These are phyloP conservation scores for Heliconius eleuchia DNA, from an alignment of 1,140 invertebrate genomes.

Conservation along the genomic window DNA sequence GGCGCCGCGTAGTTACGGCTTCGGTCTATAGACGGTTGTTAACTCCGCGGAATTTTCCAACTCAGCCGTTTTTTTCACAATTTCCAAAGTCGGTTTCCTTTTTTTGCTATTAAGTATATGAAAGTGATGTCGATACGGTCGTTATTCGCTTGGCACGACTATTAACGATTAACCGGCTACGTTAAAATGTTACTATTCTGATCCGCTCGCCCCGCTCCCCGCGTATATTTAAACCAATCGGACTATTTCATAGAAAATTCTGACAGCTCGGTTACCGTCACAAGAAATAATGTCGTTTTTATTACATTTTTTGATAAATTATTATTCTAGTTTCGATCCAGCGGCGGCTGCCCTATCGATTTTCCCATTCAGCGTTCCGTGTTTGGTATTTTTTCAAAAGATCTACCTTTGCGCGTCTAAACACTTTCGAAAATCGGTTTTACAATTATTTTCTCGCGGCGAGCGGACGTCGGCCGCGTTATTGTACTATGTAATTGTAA, in stretches of 20 bases:
- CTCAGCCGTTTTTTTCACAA: conserved; percentile 36
- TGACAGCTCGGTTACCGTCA: conserved; percentile 75
- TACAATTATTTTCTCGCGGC: conserved; percentile 70
- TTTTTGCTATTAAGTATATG: conserved; percentile 69
- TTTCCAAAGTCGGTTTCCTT: conserved; percentile 74
- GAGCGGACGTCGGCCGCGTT: conserved; percentile 71
- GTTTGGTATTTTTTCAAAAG: conserved; percentile 76
- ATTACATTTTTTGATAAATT: conserved; percentile 82
- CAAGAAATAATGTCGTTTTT: conserved; percentile 81
- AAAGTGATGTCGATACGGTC: conserved; percentile 68
- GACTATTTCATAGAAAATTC: conserved; percentile 73
- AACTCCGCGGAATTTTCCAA: conserved; percentile 73
- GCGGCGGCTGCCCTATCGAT: conserved; percentile 73
- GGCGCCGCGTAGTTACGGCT: conserved; percentile 54
- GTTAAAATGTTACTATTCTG: conserved; percentile 42
- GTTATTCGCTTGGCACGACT: conserved; percentile 48
- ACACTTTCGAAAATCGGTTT: conserved; percentile 78
- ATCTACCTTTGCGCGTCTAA: conserved; percentile 65
- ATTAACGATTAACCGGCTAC: conserved; percentile 52
- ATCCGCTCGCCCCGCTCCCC: not conserved
- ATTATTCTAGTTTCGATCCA: conserved; percentile 75
- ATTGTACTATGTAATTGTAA: conserved; percentile 50
- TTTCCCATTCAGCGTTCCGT: conserved; percentile 76
- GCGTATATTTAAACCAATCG: conserved; percentile 50
- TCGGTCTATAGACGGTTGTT: conserved; percentile 35